Evolutionary conservation across 2,797 vertebrate genomes (phyloP).

Genomic region (Ctenopoma kingsleyae): DNA sequence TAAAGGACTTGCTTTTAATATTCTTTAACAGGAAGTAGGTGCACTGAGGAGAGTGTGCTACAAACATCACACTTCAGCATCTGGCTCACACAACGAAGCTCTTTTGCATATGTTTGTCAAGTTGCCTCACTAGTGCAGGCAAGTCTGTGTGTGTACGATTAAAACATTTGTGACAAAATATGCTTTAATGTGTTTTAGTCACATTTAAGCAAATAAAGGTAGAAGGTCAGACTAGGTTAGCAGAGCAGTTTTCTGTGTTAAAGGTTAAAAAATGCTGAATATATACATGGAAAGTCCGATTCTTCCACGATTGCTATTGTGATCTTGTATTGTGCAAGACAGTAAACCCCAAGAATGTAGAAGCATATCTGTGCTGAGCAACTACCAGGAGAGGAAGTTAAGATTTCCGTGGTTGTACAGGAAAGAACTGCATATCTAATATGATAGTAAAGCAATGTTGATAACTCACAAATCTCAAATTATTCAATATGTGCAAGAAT

Average conservation of each 20-base stretch:
- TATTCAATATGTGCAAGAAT: too few species aligned
- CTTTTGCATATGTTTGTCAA: conserved; percentile 30
- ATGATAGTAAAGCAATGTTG: too few species aligned
- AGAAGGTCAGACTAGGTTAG: conserved; percentile 11
- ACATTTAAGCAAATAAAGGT: conserved; percentile 1
- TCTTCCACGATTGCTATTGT: not conserved
- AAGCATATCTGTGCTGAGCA: not conserved
- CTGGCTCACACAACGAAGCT: conserved; percentile 47
- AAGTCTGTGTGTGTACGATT: not conserved
- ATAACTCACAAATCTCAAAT: too few species aligned
- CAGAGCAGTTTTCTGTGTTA: not conserved
- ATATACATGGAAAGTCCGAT: not conserved
- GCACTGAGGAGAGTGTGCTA: conserved; percentile 38
- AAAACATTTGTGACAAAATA: not conserved
- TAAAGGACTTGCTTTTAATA: conserved; percentile 66
- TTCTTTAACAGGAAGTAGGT: conserved; percentile 62
- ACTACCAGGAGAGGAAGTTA: not conserved
- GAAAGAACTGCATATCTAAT: not conserved
- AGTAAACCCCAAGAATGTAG: not conserved
- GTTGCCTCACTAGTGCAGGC: conserved; percentile 24
- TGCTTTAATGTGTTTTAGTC: conserved; percentile 13
- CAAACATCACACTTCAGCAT: conserved; percentile 74
- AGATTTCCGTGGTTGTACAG: not conserved
- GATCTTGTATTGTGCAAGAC: not conserved
- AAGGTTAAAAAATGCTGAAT: not conserved